These are phyloP conservation scores for Anticlea derivata DNA, from an alignment of 2,888 invertebrate genomes.

Conservation along the genomic window DNA sequence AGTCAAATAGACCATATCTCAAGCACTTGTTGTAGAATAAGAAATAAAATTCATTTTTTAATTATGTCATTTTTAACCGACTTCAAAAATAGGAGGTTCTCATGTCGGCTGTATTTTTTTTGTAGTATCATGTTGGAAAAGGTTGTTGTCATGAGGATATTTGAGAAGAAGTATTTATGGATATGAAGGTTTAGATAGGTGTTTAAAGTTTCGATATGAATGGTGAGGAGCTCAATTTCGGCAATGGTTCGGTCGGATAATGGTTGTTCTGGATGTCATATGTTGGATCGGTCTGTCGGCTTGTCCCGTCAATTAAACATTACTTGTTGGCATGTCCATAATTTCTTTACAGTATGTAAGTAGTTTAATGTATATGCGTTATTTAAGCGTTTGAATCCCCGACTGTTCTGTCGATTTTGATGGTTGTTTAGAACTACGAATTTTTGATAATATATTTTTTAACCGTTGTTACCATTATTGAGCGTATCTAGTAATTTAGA, in stretches of 20 bases:
- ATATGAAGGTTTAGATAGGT: conserved; percentile 22
- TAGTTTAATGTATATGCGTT: conserved; percentile 37
- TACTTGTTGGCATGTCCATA: conserved; percentile 70
- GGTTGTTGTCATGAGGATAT: conserved; percentile 2
- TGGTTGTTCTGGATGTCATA: conserved; percentile 50
- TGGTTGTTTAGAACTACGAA: conserved; percentile 59
- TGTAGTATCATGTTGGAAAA: neutral
- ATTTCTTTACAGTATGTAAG: conserved; percentile 62
- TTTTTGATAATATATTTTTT: conserved; percentile 63
- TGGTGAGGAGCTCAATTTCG: conserved; percentile 52
- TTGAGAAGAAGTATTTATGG: conserved; percentile 6
- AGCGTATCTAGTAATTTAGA: conserved; percentile 55
- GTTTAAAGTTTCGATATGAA: conserved; percentile 24
- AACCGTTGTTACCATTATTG: conserved; percentile 74
- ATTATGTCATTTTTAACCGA: neutral
- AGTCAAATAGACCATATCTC: neutral
- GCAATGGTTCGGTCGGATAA: conserved; percentile 49
- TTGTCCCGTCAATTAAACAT: conserved; percentile 76
- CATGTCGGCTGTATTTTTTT: neutral
- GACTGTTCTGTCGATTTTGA: conserved; percentile 48
- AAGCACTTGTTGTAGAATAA: conserved; percentile 26
- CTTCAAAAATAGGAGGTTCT: too few relatives aligned
- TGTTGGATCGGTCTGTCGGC: conserved; percentile 50
- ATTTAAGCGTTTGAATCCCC: conserved; percentile 58
- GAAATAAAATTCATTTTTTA: conserved; percentile 5